Conservation (phyloP, 2,888 invertebrate genomes). For the Rutpela maculata region DNA sequence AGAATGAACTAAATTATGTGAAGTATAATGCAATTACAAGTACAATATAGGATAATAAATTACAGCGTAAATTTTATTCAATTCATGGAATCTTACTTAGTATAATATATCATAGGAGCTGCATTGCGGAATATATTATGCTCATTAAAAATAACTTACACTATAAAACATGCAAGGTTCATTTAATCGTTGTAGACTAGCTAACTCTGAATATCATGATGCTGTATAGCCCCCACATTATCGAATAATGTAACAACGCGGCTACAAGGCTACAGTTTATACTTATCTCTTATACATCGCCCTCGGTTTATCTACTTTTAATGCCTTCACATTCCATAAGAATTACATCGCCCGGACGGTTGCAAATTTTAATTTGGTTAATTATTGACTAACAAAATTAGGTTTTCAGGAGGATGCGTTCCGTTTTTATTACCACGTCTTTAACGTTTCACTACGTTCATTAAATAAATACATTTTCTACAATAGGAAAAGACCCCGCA, state of each 20-base stretch:
- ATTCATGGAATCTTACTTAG: slow-evolving; percentile 62
- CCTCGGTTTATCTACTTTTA: slow-evolving; percentile 18
- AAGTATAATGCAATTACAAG: slow-evolving; percentile 35
- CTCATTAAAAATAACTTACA: slow-evolving; percentile 66
- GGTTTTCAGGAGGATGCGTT: neutral
- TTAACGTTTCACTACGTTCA: neutral
- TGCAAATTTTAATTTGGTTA: slow-evolving; percentile 15
- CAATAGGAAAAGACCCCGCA: too few relatives aligned
- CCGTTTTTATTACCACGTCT: neutral
- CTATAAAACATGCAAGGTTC: slow-evolving; percentile 63
- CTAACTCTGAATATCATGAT: slow-evolving; percentile 51
- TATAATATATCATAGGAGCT: slow-evolving; percentile 61
- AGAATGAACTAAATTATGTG: slow-evolving; percentile 23
- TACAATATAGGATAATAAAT: slow-evolving; percentile 38
- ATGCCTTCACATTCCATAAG: slow-evolving; percentile 16
- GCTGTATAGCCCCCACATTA: slow-evolving; percentile 27
- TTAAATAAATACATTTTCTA: neutral
- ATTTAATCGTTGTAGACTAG: slow-evolving; percentile 54
- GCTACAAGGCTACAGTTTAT: slow-evolving; percentile 23
- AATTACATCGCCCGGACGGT: slow-evolving; percentile 21
- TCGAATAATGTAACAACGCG: slow-evolving; percentile 28
- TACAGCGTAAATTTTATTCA: slow-evolving; percentile 40
- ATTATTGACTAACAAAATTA: slow-evolving; percentile 7
- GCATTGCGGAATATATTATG: slow-evolving; percentile 58
- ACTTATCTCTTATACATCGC: slow-evolving; percentile 29